Base-by-base conservation (phyloP, 2,113 vertebrate genomes). In the Melanostigma gelatinosum region DNA sequence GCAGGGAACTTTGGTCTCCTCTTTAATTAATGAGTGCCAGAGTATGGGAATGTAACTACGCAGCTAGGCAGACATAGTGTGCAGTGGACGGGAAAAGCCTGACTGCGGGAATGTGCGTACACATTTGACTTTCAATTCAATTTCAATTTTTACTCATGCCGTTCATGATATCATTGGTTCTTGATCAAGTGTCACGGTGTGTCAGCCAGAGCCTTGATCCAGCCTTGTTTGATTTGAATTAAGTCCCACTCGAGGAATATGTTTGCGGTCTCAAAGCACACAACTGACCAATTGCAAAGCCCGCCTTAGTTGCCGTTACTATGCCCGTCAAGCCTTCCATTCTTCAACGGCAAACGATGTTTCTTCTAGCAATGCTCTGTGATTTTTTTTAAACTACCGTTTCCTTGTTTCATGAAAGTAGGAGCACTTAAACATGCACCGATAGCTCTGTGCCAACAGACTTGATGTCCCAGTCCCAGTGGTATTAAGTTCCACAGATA, bases 1-100 rank as follows among this genome's bases (percentile, higher is more conserved):
- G 71, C 77, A 85, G 77, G 73, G 75, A 91, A 90, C 89, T 89
- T 87, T 90, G 81, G 72, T 89, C 77, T 86, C 71, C 72, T 75
- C 85, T 93, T 91, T 93, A 93, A 93, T 91, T 93, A 93, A 93
- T 90, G 84, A 92, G 80, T 57, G 48, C 67, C 72, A 52, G 34
- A 74, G 70, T 91, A 89, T 90, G 79, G 71, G 82, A 80, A 85
- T 89, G 84, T 88, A 91, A 91, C 91, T 90, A 89, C 15, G 73
- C 79, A 67, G 83, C 83, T 76, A 80, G 82, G 77, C 82, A 89
- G 86, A 89, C 87, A 81, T 52, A 75, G 82, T 87, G 85, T 87
- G 85, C 87, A 88, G 65, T 72, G 40, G 58, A 77, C 87, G 67
- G 89, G 55, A 36, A 46, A 86, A 58, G 80, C 79, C 75, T 66